Evolutionary conservation across 1,140 invertebrate species (phyloP).

Genomic region (Macrotrachela quadricornifera): DNA sequence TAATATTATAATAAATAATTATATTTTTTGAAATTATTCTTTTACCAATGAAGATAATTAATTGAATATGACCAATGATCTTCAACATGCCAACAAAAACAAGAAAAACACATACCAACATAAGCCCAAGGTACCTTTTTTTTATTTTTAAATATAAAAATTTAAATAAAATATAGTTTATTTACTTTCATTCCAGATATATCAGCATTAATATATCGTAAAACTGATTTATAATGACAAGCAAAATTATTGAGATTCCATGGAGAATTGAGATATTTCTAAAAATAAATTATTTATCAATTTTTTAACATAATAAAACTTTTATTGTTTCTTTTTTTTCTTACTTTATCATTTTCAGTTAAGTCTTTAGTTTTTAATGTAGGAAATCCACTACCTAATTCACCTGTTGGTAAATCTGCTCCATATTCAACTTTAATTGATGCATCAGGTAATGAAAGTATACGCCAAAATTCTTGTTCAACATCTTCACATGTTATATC

Average conservation of each 20-base stretch:
- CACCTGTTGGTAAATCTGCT: conserved; percentile 90
- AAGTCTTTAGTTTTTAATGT: conserved; percentile 40
- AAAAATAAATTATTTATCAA: no score
- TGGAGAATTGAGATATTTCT: conserved; percentile 68
- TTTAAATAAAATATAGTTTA: no score
- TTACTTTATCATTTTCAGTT: not conserved
- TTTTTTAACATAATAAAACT: no score
- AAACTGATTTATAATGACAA: conserved; percentile 67
- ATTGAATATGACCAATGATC: conserved; percentile 99
- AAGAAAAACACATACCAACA: conserved; percentile 98
- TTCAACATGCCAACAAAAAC: conserved; percentile 99
- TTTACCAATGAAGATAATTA: conserved; percentile 76
- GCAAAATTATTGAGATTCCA: conserved; percentile 98
- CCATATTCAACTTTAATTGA: conserved; percentile 95
- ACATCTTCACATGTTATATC: conserved; percentile 35
- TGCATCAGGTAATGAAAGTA: conserved; percentile 84
- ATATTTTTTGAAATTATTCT: no score
- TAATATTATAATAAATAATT: no score
- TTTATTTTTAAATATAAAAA: no score
- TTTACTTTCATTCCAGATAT: conserved; percentile 68
- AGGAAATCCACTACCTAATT: conserved; percentile 92
- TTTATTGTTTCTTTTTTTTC: no score
- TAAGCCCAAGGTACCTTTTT: conserved; percentile 69
- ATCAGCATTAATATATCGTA: conserved; percentile 85
- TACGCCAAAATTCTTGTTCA: conserved; percentile 91